phyloP scores from a whole-genome alignment of 2,888 invertebrate genomes.

The Clitarchus hookeri region DNA sequence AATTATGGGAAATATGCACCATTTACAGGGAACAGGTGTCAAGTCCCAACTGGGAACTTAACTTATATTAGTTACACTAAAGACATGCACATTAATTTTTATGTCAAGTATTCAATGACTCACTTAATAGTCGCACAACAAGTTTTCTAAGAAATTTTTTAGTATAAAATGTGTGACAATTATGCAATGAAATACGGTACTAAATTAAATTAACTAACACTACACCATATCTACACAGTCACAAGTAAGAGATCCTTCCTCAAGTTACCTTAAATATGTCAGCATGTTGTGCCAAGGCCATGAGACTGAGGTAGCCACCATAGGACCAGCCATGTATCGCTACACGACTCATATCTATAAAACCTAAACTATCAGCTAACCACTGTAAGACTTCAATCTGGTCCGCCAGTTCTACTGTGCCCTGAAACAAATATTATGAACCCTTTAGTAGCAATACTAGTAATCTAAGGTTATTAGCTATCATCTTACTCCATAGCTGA shows the following conservation, averaged over 20 bases:
- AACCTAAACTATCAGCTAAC: slow-evolving; percentile 80
- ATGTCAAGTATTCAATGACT: too few relatives aligned
- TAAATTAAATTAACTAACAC: too few relatives aligned
- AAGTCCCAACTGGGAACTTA: too few relatives aligned
- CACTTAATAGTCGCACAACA: too few relatives aligned
- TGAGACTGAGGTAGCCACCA: slow-evolving; percentile 95
- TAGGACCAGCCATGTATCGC: slow-evolving; percentile 99
- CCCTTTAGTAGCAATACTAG: background rate
- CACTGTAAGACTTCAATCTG: slow-evolving; percentile 93
- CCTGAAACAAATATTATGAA: slow-evolving; percentile 55
- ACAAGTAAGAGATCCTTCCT: background rate
- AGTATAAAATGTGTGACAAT: too few relatives aligned
- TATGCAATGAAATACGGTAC: background rate
- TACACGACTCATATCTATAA: slow-evolving; percentile 89
- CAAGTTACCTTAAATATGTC: slow-evolving; percentile 82
- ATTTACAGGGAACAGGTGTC: too few relatives aligned
- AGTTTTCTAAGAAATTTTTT: background rate
- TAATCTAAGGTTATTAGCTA: too few relatives aligned
- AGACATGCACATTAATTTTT: too few relatives aligned
- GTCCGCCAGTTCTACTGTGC: slow-evolving; percentile 90
- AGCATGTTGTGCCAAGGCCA: slow-evolving; percentile 91
- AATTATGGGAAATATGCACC: too few relatives aligned
- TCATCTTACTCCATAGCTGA: too few relatives aligned
- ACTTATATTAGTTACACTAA: too few relatives aligned
- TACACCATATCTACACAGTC: slow-evolving; percentile 10